Percentiles rank a stretch among this genome's conserved stretches.
These are phyloP conservation scores for Ypsolopha scabrella DNA, from an alignment of 2,888 invertebrate species.

Conservation along the genomic window DNA sequence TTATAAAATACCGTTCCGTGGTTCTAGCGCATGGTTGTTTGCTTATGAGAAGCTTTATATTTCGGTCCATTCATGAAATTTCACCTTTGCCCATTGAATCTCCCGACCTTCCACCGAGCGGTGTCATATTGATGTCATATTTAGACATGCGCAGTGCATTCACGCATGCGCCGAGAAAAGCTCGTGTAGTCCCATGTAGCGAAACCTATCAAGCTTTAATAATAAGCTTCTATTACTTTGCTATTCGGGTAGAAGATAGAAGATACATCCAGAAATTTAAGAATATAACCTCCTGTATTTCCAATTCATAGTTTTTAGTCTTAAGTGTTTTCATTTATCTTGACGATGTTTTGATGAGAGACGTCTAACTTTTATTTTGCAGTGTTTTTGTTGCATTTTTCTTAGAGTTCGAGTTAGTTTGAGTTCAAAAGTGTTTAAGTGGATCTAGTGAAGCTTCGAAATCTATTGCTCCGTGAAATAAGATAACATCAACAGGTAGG, in stretches of 20 bases:
- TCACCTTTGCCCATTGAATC: conserved; percentile 49
- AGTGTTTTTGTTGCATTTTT: background rate
- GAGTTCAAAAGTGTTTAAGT: conserved; percentile 9
- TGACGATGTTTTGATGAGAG: background rate
- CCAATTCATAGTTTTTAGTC: background rate
- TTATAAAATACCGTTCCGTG: too few relatives aligned
- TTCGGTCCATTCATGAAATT: conserved; percentile 43
- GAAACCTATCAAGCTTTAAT: conserved; percentile 46
- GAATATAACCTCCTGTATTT: too few relatives aligned
- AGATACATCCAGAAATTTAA: background rate
- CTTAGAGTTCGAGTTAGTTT: background rate
- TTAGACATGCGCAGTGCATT: conserved; percentile 35
- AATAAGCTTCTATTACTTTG: conserved; percentile 32
- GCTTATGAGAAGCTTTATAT: background rate
- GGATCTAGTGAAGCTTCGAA: background rate
- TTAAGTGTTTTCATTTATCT: background rate
- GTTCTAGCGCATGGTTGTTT: too few relatives aligned
- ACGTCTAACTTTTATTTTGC: background rate
- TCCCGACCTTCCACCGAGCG: conserved; percentile 31
- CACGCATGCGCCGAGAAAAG: conserved; percentile 18
- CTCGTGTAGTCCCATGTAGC: conserved; percentile 30
- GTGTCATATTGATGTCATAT: conserved; percentile 54
- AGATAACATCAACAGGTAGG: conserved; percentile 50
- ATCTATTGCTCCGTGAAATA: conserved; percentile 12
- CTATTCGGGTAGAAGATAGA: conserved; percentile 8